A percentile compares a stretch with the other conserved stretches of the same genome.
Conservation (phyloP, 2,113 vertebrate species). For the Cromileptes altivelis region DNA sequence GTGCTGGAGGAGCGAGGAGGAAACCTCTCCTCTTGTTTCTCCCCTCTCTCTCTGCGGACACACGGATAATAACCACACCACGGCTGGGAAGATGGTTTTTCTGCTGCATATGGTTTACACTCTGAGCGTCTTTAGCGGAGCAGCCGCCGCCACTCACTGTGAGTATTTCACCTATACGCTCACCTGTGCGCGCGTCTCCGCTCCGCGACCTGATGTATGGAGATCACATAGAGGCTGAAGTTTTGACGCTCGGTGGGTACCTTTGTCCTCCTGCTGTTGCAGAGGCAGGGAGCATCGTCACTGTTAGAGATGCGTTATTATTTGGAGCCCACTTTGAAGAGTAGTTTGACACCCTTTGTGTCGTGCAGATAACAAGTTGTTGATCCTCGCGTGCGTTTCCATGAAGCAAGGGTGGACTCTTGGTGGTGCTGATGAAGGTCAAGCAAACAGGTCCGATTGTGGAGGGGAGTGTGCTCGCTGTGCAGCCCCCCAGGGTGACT, state of each 20-base stretch:
- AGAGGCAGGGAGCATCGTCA: background rate
- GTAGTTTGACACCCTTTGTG: background rate
- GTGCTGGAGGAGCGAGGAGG: constrained; percentile 74
- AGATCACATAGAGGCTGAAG: background rate
- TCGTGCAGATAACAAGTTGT: constrained; percentile 29
- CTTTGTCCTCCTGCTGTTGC: background rate
- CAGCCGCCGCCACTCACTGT: constrained; percentile 79
- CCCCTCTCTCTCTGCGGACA: constrained; percentile 11
- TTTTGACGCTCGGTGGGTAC: constrained; percentile 9
- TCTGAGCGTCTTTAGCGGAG: constrained; percentile 70
- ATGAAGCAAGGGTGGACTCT: background rate
- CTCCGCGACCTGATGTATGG: background rate
- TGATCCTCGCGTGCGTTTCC: background rate
- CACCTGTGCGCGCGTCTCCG: constrained; percentile 60
- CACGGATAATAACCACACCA: constrained; percentile 60
- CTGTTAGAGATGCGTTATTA: background rate
- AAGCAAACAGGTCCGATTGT: constrained; percentile 43
- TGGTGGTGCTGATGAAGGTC: constrained; percentile 51
- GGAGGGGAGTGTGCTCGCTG: background rate
- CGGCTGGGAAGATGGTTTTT: constrained; percentile 70
- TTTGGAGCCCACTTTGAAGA: background rate
- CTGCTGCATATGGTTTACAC: constrained; percentile 57
- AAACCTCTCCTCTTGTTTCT: constrained; percentile 26
- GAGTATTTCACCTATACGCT: constrained; percentile 69
- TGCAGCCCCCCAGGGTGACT: background rate